Evolutionary conservation across 2,888 invertebrate species (phyloP), one percentile per base, ranked within the genome.

Genomic region (Erebia palarica): DNA sequence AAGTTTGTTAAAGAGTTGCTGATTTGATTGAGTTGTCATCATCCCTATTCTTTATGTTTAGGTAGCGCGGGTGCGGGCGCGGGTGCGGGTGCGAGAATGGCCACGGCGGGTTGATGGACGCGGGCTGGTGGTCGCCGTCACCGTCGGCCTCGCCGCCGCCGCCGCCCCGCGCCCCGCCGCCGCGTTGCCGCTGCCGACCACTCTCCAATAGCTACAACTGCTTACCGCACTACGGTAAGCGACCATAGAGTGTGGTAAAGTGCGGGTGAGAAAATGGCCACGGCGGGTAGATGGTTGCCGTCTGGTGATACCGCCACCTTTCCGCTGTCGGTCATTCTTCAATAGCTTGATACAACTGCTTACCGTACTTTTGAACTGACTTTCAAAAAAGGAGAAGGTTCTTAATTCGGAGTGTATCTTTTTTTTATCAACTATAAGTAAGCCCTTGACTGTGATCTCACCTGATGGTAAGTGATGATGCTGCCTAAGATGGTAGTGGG

Each of bases 111-210:
- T 86, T 91, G 87, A 92, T 92, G 90, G 90, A 87, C 80, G 85
- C 88, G 80, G 89, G 90, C 86, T 89, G 91, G 89, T 90, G 89
- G 77, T 89, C 90, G 77, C 88, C 90, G 80, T 89, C 89, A 84
- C 88, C 90, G 87, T 88, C 89, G 82, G 89, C 91, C 78, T 89
- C 91, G 87, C 91, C 90, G 88, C 89, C 90, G 87, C 91, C 89
- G 86, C 90, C 90, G 85, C 91, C 88, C 88, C 89, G 88, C 88
- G 87, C 89, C 82, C 88, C 87, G 83, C 83, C 86, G 71, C 84
- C 86, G 81, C 85, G 94, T 91, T 86, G 94, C 86, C 87, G 92
- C 87, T 85, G 94, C 90, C 81, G 91, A 78, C 86, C 88, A 77
- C 85, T 88, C 78, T 90, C 91, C 75, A 88, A 81, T 78, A 92